phyloP scores from a whole-genome alignment of 2,888 invertebrate species.

The Anarsia innoxiella region DNA sequence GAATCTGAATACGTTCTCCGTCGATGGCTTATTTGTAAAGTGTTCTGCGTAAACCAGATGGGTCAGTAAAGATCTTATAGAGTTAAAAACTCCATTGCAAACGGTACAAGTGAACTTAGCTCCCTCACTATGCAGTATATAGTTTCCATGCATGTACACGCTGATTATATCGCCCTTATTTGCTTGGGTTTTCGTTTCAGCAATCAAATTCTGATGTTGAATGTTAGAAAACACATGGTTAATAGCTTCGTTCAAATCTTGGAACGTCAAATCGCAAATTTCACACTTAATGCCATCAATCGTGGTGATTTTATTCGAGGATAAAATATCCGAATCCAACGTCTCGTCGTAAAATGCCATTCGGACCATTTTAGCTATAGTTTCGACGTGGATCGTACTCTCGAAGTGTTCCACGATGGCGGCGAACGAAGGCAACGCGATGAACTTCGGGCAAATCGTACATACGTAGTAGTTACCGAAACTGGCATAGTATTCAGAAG shows the following conservation, averaged over 20 bases:
- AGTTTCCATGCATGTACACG: conserved; percentile 60
- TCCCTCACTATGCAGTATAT: conserved; percentile 55
- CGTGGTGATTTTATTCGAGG: conserved; percentile 34
- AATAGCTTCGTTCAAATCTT: conserved; percentile 36
- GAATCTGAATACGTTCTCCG: conserved; percentile 61
- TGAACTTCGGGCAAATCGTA: conserved; percentile 48
- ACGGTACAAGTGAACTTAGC: conserved; percentile 43
- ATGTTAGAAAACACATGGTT: conserved; percentile 45
- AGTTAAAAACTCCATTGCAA: conserved; percentile 52
- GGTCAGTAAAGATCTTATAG: conserved; percentile 49
- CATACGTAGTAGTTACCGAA: conserved; percentile 66
- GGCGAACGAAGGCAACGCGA: conserved; percentile 57
- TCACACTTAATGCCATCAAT: conserved; percentile 38
- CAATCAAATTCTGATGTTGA: conserved; percentile 45
- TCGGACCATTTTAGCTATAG: conserved; percentile 46
- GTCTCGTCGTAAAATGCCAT: conserved; percentile 41
- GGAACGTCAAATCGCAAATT: conserved; percentile 40
- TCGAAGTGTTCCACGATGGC: conserved; percentile 64
- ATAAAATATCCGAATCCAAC: conserved; percentile 34
- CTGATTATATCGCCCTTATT: conserved; percentile 61
- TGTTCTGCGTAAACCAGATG: conserved; percentile 61
- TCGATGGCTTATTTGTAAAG: conserved; percentile 40
- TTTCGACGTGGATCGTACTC: conserved; percentile 47
- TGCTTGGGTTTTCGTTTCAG: conserved; percentile 33
- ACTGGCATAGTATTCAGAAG: conserved; percentile 60